phyloP scores from a whole-genome alignment of 2,888 invertebrate genomes.

The Athalia rosae region DNA sequence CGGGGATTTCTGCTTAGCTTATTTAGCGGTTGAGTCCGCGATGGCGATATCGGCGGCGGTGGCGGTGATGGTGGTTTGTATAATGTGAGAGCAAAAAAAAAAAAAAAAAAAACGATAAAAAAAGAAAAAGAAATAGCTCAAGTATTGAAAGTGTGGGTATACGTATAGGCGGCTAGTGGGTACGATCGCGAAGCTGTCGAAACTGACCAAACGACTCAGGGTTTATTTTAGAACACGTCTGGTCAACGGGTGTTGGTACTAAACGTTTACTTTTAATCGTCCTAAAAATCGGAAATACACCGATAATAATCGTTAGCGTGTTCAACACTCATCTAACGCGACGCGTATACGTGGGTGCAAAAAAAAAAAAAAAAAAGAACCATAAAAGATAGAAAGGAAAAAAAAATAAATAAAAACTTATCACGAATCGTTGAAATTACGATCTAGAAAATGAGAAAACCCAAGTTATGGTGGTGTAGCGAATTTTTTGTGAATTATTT shows the following conservation, averaged over 20 bases:
- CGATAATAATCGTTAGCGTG: no score
- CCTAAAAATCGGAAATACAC: no score
- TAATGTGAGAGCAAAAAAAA: no score
- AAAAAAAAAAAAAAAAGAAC: not conserved
- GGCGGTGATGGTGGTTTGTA: no score
- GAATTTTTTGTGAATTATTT: no score
- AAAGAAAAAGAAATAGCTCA: no score
- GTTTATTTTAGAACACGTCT: slow-evolving; percentile 35
- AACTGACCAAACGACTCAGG: slow-evolving; percentile 37
- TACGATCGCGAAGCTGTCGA: slow-evolving; percentile 28
- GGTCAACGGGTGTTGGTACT: not conserved
- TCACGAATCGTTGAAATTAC: no score
- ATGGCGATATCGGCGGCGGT: no score
- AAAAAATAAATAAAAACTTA: not conserved
- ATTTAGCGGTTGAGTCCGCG: not conserved
- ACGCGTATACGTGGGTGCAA: not conserved
- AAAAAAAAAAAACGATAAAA: no score
- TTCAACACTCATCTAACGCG: no score
- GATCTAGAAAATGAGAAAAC: no score
- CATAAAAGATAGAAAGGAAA: not conserved
- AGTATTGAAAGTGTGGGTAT: not conserved
- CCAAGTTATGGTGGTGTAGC: no score
- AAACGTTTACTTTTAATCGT: not conserved
- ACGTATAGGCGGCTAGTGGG: slow-evolving; percentile 11
- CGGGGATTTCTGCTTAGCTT: not conserved